Percentiles rank a stretch among this genome's conserved stretches.
These are phyloP conservation scores for Lepidurus packardi DNA, from an alignment of 1,140 invertebrate species.

Conservation along the genomic window DNA sequence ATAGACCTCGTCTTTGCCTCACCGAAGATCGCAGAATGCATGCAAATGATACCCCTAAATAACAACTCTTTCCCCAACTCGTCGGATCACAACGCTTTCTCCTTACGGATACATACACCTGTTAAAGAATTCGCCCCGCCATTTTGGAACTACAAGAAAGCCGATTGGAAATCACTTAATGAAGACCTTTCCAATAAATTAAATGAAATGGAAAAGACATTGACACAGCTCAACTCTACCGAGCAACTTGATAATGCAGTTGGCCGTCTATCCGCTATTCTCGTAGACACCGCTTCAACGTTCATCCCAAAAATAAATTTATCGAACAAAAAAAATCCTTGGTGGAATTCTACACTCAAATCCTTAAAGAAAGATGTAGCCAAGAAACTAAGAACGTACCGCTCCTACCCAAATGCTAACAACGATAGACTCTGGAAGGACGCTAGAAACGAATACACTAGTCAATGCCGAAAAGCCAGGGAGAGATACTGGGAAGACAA, in stretches of 20 bases:
- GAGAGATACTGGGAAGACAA: background rate
- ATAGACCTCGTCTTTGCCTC: no score
- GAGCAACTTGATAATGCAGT: background rate
- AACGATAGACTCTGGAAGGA: constrained; percentile 25
- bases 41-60: background rate
- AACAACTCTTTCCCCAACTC: background rate
- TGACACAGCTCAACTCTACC: no score
- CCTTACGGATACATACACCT: background rate
- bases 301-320: constrained; percentile 17
- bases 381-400: background rate
- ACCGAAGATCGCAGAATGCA: background rate
- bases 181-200: no score
- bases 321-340: background rate
- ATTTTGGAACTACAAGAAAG: no score
- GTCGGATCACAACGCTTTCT: constrained; percentile 6
- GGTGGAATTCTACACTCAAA: background rate
- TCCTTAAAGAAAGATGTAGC: background rate
- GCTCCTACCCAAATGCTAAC: background rate
- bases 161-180: no score
- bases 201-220: no score
- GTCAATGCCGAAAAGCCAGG: background rate
- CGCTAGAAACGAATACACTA: background rate
- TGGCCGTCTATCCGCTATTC: background rate
- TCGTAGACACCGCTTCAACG: background rate
- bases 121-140: background rate